Evolutionary conservation across 2,888 invertebrate genomes (phyloP).

Genomic region (Eupsilia transversa): DNA sequence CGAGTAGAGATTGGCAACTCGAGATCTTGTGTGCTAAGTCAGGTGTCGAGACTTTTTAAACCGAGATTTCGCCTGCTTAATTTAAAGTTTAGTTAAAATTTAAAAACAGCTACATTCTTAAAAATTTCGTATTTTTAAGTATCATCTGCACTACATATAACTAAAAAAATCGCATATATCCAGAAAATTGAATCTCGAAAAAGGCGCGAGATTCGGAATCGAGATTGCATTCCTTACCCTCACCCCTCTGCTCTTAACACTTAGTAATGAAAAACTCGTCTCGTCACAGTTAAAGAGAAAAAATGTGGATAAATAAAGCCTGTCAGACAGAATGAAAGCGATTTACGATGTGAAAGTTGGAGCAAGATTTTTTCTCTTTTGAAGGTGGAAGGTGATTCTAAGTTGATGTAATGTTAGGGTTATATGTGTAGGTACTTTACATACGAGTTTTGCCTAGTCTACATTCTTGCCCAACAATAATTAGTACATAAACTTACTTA

Average conservation of each 20-base stretch:
- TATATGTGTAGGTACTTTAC: not conserved
- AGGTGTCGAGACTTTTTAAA: not conserved
- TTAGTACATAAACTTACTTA: too few species aligned
- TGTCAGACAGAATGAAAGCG: conserved; percentile 24
- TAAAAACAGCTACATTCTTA: too few species aligned
- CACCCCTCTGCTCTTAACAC: conserved; percentile 4
- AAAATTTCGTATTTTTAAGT: too few species aligned
- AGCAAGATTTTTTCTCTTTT: not conserved
- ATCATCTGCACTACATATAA: too few species aligned
- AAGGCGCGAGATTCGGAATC: not conserved
- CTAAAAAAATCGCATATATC: too few species aligned
- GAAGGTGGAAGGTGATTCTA: conserved; percentile 9
- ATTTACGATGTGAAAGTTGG: conserved; percentile 28
- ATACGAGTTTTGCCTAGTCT: not conserved
- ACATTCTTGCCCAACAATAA: not conserved
- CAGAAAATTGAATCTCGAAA: not conserved
- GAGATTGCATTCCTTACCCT: not conserved
- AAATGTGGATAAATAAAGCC: conserved; percentile 37
- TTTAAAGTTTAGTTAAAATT: too few species aligned
- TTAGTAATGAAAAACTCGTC: conserved; percentile 55
- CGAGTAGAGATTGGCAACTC: not conserved
- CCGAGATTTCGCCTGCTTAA: not conserved
- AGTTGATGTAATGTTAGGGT: not conserved
- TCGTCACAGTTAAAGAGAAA: conserved; percentile 24
- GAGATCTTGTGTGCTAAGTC: not conserved